phyloP scores from a whole-genome alignment of 2,797 vertebrate genomes.

The Helarctos malayanus region DNA sequence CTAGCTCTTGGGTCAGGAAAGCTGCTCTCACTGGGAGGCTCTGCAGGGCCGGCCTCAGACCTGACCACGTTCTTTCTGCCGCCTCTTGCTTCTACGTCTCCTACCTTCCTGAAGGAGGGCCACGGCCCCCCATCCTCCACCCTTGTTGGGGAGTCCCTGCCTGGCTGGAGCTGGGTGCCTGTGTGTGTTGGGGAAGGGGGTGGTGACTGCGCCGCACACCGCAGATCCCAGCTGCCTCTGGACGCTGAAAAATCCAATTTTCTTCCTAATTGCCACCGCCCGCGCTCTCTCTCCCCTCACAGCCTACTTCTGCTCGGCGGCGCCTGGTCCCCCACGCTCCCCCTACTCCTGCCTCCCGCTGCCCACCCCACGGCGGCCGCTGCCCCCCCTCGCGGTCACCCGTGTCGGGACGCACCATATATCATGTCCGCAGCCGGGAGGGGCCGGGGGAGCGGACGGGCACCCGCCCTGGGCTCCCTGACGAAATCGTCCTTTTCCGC shows the following conservation, averaged over 20 bases:
- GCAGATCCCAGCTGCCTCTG: conserved; percentile 82
- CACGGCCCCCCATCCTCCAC: neutral
- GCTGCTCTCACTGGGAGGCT: conserved; percentile 33
- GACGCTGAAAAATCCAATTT: conserved; percentile 86
- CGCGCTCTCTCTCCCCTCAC: conserved; percentile 65
- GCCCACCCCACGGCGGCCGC: conserved; percentile 65
- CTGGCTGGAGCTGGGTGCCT: conserved; percentile 51
- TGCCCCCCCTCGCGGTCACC: conserved; percentile 82
- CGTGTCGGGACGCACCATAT: conserved; percentile 87
- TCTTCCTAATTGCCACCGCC: conserved; percentile 85
- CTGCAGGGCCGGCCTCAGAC: neutral
- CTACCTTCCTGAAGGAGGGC: neutral
- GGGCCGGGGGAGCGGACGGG: conserved; percentile 61
- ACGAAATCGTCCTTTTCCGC: conserved; percentile 88
- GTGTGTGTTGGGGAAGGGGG: neutral
- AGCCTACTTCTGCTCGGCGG: conserved; percentile 79
- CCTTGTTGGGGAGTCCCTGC: conserved; percentile 50
- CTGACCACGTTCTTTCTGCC: neutral
- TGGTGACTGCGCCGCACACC: conserved; percentile 9
- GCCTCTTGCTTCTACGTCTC: neutral
- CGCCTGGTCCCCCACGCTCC: neutral
- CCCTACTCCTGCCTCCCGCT: conserved; percentile 56
- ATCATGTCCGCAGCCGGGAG: conserved; percentile 85
- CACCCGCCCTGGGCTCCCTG: conserved; percentile 88
- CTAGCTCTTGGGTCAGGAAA: neutral